Evolutionary conservation across 2,113 vertebrate genomes (phyloP), one percentile per base, ranked within the genome.

Genomic region (Cisticola juncidis): DNA sequence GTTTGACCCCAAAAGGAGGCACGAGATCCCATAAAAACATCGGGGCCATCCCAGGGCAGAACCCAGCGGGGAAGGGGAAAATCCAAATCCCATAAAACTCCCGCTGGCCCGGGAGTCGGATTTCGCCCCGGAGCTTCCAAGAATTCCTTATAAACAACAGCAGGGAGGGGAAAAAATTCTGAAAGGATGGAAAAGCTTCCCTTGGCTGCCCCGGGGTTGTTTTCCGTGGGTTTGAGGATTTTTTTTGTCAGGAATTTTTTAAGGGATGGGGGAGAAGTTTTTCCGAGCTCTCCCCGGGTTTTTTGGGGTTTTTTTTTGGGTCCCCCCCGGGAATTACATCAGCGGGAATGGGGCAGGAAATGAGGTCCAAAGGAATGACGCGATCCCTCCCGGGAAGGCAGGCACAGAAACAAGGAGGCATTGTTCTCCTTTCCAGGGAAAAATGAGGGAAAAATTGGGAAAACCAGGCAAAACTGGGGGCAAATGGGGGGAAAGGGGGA

Each of bases 311-410:
- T 40, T 26, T 48, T 38, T 77, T 76, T 33, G 2, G 61, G 38
- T 29, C 42, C 42, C 90, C 83, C 60, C 15, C 1, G 94, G 65
- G 97, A 74, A 96, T 97, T 95, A 97, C 96, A 95, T 97, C 97
- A 97, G 69, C 87, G 94, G 94, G 90, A 81, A 26, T 9, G 3
- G 93, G 92, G 90, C 96, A 94, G 97, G 96, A 97, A 97, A 78
- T 14, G 31, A 96, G 80, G 65, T 92, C 94, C 90, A 74, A 70
- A 31, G 25, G 42, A 93, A 86, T 97, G 97, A 97, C 87, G 95
- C 68, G 94, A 97, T 96, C 95, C 89, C 96, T 94, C 92, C 11
- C 24, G 94, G 95, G 95, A 96, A 80, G 86, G 48, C 88, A 62
- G 72, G 83, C 71, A 17, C 40, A 35, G 82, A 80, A 96, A 97